Evolutionary conservation across 1,140 invertebrate genomes (phyloP).

Genomic region (Drosophila gunungcola): DNA sequence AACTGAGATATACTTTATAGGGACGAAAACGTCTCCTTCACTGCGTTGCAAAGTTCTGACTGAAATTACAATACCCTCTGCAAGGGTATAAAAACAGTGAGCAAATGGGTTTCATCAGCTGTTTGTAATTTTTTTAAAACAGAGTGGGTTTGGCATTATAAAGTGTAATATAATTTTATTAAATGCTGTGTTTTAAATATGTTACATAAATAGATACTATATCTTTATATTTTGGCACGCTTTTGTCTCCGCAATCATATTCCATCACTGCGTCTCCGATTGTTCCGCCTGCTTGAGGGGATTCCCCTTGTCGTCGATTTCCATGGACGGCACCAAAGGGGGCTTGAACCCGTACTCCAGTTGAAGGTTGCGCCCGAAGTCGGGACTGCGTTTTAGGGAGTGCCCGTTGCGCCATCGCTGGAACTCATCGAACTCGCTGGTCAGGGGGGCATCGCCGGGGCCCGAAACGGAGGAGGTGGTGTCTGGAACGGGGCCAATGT

Average conservation of each 20-base stretch:
- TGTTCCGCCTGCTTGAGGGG: constrained; percentile 85
- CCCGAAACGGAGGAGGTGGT: constrained; percentile 54
- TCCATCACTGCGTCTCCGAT: constrained; percentile 34
- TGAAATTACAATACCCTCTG: too few species aligned
- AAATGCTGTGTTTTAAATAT: constrained; percentile 64
- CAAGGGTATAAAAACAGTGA: too few species aligned
- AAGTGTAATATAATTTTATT: constrained; percentile 45
- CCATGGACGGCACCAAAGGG: constrained; percentile 91
- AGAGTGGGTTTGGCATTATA: not conserved
- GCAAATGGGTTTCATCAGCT: too few species aligned
- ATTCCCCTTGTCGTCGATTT: constrained; percentile 90
- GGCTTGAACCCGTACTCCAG: constrained; percentile 93
- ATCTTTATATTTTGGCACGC: constrained; percentile 78
- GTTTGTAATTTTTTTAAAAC: too few species aligned
- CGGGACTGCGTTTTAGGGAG: constrained; percentile 84
- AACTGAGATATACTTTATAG: too few species aligned
- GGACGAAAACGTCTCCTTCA: too few species aligned
- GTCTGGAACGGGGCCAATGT: constrained; percentile 66
- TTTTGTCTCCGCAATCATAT: constrained; percentile 17
- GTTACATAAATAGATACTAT: constrained; percentile 69
- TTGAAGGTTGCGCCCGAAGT: constrained; percentile 88
- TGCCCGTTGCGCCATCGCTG: constrained; percentile 85
- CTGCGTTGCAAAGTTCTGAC: too few species aligned
- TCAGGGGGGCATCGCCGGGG: constrained; percentile 11
- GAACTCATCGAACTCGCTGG: constrained; percentile 82